phyloP scores from a whole-genome alignment of 2,888 invertebrate genomes.

The Drosophila buzzatii region DNA sequence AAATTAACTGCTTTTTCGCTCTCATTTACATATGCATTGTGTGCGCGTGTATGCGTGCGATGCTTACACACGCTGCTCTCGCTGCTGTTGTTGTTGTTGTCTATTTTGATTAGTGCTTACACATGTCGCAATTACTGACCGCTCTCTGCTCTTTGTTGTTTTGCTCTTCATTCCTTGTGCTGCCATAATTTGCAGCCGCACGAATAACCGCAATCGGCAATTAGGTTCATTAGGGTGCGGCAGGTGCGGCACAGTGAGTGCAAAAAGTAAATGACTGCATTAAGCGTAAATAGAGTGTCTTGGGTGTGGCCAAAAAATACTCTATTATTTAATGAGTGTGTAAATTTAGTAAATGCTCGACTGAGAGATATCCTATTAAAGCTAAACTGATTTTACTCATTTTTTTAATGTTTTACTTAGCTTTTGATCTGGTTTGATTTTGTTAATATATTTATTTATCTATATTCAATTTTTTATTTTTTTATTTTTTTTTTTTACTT shows the following conservation, averaged over 20 bases:
- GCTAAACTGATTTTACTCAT: not conserved
- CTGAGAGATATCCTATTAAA: not conserved
- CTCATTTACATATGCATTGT: conserved; percentile 19
- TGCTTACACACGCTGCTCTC: conserved; percentile 27
- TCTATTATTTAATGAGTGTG: not conserved
- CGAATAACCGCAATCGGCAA: conserved; percentile 58
- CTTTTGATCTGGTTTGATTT: not conserved
- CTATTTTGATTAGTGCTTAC: conserved; percentile 34
- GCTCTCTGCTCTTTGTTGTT: not conserved
- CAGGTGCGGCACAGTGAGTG: conserved; percentile 43
- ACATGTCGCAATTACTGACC: conserved; percentile 37
- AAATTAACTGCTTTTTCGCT: conserved; percentile 12
- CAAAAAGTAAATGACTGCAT: conserved; percentile 19
- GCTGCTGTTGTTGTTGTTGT: conserved; percentile 11
- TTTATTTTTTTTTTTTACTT: not conserved
- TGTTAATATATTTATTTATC: too few relatives aligned
- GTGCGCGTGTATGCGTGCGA: conserved; percentile 39
- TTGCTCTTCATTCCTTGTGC: conserved; percentile 17
- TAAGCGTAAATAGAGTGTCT: not conserved
- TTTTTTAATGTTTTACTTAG: not conserved
- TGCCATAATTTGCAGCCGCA: conserved; percentile 71
- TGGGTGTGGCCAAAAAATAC: conserved; percentile 4
- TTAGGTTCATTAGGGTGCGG: conserved; percentile 63
- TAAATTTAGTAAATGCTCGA: not conserved
- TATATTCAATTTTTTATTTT: not conserved